A percentile compares a stretch with the other conserved stretches of the same genome.
phyloP scores from a whole-genome alignment of 2,797 vertebrate genomes.

The Notolepis coatsorum region DNA sequence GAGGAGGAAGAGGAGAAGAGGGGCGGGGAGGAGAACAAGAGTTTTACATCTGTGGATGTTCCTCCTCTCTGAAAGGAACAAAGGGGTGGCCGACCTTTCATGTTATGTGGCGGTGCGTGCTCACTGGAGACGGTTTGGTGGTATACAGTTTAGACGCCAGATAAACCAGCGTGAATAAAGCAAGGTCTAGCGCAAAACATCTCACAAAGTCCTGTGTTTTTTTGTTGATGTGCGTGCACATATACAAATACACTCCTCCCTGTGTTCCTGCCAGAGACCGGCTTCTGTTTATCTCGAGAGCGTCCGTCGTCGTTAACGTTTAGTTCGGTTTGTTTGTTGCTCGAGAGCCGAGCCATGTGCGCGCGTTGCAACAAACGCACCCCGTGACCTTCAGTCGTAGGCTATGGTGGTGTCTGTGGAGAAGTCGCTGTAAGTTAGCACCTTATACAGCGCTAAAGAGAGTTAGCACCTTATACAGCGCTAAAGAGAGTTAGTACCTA shows the following conservation, averaged over 20 bases:
- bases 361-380: neutral
- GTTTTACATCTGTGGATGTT: no score
- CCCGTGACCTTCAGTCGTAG: neutral
- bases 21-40: no score
- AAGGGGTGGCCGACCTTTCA: constrained; percentile 10
- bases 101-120: neutral
- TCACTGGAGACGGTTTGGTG: neutral
- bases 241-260: no score
- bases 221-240: no score
- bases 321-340: neutral
- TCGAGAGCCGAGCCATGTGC: neutral
- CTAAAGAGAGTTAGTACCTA: no score
- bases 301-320: neutral
- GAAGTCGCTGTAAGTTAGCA: no score
- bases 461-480: no score
- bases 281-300: neutral
- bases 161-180: no score
- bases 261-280: neutral
- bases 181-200: no score
- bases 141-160: constrained; percentile 1
- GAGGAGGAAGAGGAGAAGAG: no score
- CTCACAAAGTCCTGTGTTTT: no score
- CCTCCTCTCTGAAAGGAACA: neutral
- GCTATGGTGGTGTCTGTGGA: neutral
- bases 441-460: no score